Percentiles rank a stretch among this genome's conserved stretches.
These are phyloP conservation scores for Drosophila infuscata DNA, from an alignment of 2,888 invertebrate genomes.

Conservation along the genomic window DNA sequence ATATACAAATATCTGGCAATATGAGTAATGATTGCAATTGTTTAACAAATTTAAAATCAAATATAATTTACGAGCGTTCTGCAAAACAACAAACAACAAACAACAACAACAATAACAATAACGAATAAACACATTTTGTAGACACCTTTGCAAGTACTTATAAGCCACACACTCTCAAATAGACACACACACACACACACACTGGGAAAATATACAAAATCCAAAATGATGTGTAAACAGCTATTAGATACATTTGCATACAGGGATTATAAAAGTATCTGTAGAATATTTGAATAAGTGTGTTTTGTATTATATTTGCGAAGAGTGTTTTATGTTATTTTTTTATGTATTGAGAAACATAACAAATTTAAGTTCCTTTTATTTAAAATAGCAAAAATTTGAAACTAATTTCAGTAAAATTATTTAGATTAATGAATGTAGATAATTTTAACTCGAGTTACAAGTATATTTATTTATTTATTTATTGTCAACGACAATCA, in stretches of 20 bases:
- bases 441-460: background rate
- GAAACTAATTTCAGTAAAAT: too few species aligned
- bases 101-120: background rate
- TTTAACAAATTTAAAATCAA: constrained; percentile 43
- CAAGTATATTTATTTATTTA: background rate
- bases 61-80: constrained; percentile 31
- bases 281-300: background rate
- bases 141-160: constrained; percentile 18
- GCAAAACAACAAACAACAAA: background rate
- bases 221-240: background rate
- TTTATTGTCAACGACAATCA: too few species aligned
- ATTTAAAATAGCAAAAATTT: background rate
- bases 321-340: background rate
- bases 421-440: too few species aligned
- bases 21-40: constrained; percentile 32
- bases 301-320: background rate
- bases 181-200: background rate
- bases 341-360: background rate
- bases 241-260: background rate
- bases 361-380: background rate
- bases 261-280: background rate
- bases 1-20: background rate
- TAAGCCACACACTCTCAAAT: constrained; percentile 8
- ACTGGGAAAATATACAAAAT: background rate
- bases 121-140: constrained; percentile 40